A percentile compares a stretch with the other conserved stretches of the same genome.
Evolutionary conservation across 2,888 invertebrate species (phyloP).

Genomic region (Drosophila gaucha): DNA sequence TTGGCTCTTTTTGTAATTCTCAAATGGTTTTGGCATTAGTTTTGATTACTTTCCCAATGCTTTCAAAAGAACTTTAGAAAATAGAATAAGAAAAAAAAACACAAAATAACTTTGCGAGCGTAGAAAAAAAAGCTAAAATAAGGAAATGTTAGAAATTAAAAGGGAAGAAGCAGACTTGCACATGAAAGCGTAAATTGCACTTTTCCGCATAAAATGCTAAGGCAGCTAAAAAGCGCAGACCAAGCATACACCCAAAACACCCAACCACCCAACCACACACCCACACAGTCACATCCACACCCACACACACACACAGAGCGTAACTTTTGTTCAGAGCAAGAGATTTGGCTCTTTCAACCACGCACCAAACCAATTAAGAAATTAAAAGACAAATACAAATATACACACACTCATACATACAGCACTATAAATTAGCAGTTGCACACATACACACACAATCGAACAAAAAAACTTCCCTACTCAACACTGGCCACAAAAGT

Average conservation of each 20-base stretch:
- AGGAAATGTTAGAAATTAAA: conserved; percentile 26
- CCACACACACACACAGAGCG: conserved; percentile 16
- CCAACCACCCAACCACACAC: neutral
- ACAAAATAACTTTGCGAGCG: too few species aligned
- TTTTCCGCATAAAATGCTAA: conserved; percentile 56
- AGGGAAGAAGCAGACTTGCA: conserved; percentile 26
- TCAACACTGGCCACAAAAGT: conserved; percentile 75
- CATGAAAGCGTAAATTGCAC: conserved; percentile 54
- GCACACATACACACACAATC: conserved; percentile 30
- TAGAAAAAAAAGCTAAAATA: conserved; percentile 15
- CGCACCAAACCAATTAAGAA: conserved; percentile 80
- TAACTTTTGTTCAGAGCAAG: conserved; percentile 31
- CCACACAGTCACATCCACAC: neutral
- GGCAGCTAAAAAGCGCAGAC: conserved; percentile 34
- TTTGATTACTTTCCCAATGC: conserved; percentile 24
- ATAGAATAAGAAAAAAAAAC: too few species aligned
- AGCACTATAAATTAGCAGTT: conserved; percentile 60
- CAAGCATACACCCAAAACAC: conserved; percentile 6
- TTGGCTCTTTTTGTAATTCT: conserved; percentile 8
- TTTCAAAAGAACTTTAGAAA: conserved; percentile 4
- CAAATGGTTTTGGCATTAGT: conserved; percentile 26
- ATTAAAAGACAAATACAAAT: conserved; percentile 78
- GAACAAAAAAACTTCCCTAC: conserved; percentile 54
- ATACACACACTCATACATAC: conserved; percentile 4
- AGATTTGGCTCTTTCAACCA: conserved; percentile 43